Evolutionary conservation across 2,113 vertebrate genomes (phyloP).

Genomic region (Gyps fulvus): DNA sequence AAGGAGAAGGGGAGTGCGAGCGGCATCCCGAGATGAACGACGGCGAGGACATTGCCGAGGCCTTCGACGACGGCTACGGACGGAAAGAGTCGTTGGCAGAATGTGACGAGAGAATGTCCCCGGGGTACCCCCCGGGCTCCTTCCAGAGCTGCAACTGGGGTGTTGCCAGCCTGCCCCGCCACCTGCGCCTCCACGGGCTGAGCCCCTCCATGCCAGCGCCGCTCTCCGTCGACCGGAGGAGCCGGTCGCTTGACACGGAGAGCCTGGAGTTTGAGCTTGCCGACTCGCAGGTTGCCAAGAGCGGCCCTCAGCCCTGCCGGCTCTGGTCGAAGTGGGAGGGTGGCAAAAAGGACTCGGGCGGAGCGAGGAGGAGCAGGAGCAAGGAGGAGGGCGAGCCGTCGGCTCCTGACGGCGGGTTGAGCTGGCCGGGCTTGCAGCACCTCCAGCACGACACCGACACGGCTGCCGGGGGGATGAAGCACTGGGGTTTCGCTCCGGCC

Average conservation of each 20-base stretch:
- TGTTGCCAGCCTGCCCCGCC: slow-evolving; percentile 88
- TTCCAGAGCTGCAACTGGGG: slow-evolving; percentile 83
- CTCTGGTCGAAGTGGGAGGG: neutral
- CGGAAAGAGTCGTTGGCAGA: slow-evolving; percentile 86
- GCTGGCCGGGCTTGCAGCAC: slow-evolving; percentile 61
- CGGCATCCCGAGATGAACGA: slow-evolving; percentile 85
- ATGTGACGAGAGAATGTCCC: slow-evolving; percentile 84
- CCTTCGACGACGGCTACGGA: slow-evolving; percentile 85
- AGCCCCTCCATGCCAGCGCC: slow-evolving; percentile 76
- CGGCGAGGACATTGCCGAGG: slow-evolving; percentile 85
- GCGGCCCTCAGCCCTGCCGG: slow-evolving; percentile 20
- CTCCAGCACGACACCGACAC: accelerated
- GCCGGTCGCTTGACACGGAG: slow-evolving; percentile 91
- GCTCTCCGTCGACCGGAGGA: slow-evolving; percentile 84
- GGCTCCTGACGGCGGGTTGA: slow-evolving; percentile 20
- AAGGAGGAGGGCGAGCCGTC: slow-evolving; percentile 27
- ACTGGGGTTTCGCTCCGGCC: neutral
- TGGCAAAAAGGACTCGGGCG: slow-evolving; percentile 38
- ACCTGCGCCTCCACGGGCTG: slow-evolving; percentile 81
- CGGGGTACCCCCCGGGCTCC: slow-evolving; percentile 73
- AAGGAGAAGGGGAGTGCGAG: slow-evolving; percentile 93
- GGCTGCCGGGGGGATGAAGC: neutral
- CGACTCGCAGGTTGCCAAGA: slow-evolving; percentile 50
- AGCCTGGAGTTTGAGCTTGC: slow-evolving; percentile 82
- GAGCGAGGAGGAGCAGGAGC: slow-evolving; percentile 44